Evolutionary conservation across 1,140 invertebrate genomes (phyloP), one percentile per base, ranked within the genome.

Genomic region (Diorhabda carinulata): DNA sequence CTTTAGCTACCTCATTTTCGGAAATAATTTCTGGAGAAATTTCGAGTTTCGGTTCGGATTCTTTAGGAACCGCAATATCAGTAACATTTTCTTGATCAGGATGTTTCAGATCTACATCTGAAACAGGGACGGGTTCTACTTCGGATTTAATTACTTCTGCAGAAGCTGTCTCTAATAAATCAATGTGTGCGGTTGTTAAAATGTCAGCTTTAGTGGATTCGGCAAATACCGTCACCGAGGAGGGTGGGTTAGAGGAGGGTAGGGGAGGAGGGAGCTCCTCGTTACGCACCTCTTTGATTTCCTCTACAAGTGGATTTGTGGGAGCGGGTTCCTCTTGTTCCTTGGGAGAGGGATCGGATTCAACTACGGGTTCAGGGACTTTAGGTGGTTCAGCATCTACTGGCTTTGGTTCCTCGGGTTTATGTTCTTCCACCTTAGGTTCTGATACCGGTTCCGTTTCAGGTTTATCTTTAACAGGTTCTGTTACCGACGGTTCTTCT

Each of bases 261-360:
- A 81, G 77, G 65, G 80, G 80, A 40, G 80, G 80, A 67, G 79
- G 80, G 68, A 80, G 72, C 75, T 81, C 80, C 72, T 80, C 80
- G 68, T 62, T 81, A 81, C 80, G 78, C 80, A 81, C 80, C 80
- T 81, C 80, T 79, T 80, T 81, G 70, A 75, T 66, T 57, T 77
- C 74, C 61, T 73, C 73, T 47, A 64, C 58, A 57, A 59, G 64
- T 69, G 68, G 67, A 69, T 71, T 66, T 40, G 57, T 64, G 64
- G 69, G 41, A 57, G 70, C 57, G 63, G 70, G 67, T 72, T 74
- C 74, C 61, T 72, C 73, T 61, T 72, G 70, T 52, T 76, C 73
- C 44, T 68, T 52, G 58, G 70, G 68, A 61, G 69, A 60, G 40
- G 74, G 68, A 62, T 67, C 63, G 64, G 67, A 59, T 71, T 73